phyloP scores from a whole-genome alignment of 1,140 invertebrate species.

The Orius insidiosus region DNA sequence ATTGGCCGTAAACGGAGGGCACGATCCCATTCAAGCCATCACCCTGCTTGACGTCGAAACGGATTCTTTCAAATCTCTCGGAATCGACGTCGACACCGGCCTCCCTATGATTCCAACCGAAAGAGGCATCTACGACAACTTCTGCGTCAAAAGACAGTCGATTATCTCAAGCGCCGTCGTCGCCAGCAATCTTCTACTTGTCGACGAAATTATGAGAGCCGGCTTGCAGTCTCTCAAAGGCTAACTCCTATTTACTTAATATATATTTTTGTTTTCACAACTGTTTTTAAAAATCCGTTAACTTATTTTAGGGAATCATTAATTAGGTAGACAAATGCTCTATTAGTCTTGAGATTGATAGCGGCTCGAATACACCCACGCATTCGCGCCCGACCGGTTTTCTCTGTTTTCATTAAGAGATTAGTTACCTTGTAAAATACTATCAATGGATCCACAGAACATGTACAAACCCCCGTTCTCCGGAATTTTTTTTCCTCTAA shows the following conservation, averaged over 20 bases:
- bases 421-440: no score
- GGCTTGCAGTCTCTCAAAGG: slow-evolving; percentile 91
- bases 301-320: no score
- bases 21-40: slow-evolving; percentile 86
- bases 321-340: no score
- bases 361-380: no score
- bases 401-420: no score
- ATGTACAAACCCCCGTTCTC: no score
- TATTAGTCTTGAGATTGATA: no score
- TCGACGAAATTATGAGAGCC: slow-evolving; percentile 99
- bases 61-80: slow-evolving; percentile 37
- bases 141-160: slow-evolving; percentile 93
- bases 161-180: slow-evolving; percentile 92
- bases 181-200: slow-evolving; percentile 88
- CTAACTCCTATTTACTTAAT: background rate
- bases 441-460: no score
- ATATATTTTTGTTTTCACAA: no score
- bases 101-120: slow-evolving; percentile 71
- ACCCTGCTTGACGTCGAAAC: slow-evolving; percentile 82
- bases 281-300: no score
- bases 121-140: slow-evolving; percentile 89
- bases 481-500: no score
- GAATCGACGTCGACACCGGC: slow-evolving; percentile 75
- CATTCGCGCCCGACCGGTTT: no score
- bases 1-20: slow-evolving; percentile 83